Conservation (phyloP, 2,113 vertebrate genomes). For the Grammomys surdaster region DNA sequence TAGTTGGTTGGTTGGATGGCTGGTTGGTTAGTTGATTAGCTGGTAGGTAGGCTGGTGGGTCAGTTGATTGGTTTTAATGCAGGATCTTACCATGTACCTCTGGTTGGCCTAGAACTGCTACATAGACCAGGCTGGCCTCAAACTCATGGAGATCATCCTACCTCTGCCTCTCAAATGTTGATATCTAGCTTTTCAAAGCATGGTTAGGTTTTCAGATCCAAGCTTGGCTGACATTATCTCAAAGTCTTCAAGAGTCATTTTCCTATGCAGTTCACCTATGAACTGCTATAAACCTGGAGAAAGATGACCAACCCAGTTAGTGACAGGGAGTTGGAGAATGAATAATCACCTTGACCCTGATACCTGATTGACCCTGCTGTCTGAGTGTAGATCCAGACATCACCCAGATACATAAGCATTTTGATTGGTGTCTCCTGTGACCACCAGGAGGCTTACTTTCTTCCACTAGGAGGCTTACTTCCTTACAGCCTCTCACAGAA, state of each 20-base stretch:
- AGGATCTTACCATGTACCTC: background rate
- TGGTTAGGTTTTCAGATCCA: background rate
- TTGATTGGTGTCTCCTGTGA: background rate
- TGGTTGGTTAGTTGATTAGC: fast-evolving
- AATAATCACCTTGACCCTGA: too few relatives aligned
- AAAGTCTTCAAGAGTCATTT: background rate
- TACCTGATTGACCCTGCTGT: background rate
- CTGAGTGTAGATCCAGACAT: background rate
- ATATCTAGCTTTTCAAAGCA: background rate
- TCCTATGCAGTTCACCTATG: background rate
- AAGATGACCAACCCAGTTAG: background rate
- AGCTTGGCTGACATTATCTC: background rate
- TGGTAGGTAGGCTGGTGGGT: background rate
- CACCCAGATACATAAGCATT: background rate
- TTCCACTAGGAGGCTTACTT: background rate
- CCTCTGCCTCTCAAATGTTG: background rate
- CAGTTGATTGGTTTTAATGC: background rate
- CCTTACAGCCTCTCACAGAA: background rate
- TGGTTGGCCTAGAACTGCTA: background rate
- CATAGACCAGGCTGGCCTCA: background rate
- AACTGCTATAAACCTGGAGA: background rate
- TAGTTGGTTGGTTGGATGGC: background rate
- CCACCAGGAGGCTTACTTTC: background rate
- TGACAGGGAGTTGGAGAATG: background rate
- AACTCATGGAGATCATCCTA: background rate